Base-by-base conservation (phyloP, 2,113 vertebrate genomes). In the Oryzias javanicus region DNA sequence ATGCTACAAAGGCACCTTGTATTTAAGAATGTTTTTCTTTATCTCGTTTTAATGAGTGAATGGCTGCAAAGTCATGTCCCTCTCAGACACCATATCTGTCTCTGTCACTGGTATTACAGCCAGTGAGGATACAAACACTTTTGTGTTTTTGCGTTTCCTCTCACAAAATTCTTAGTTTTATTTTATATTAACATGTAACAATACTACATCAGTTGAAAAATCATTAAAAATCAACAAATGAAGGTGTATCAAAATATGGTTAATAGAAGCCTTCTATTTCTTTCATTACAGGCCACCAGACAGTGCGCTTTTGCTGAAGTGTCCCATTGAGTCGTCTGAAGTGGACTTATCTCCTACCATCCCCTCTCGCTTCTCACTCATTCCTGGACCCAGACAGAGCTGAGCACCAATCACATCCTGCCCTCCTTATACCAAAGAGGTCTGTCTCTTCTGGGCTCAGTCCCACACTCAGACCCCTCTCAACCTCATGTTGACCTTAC, bases 21-120 rank as follows among this genome's bases (percentile, higher is more conserved):
- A 35, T 35, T 35, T 12, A 35, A 35, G 54, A 71, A 51, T 64
- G 62, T 67, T 74, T 56, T 45, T 72, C 67, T 83, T 84, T 87
- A 86, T 87, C 87, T 86, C 60, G 70, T 57, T n/a, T 88, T 67
- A 82, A 55, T 82, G 84, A 82, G 68, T 84, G 79, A 81, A 78
- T 83, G 75, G 74, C 79, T 80, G 68, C 82, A 65, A 72, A 80
- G 83, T 80, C 85, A 84, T 89, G 74, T 86, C 74, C 81, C 81
- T 88, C 81, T 89, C 25, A 22, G 73, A 74, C 87, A 86, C 87
- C 80, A 76, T 73, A 81, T 88, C 74, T 71, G 70, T 86, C 83
- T 88, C 24, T 82, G 86, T 81, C 84, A 66, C 55, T 78, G 49
- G 53, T 60, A 4, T 18, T 54, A 27, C 49, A 58, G 63, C 56